phyloP scores from a whole-genome alignment of 1,140 invertebrate genomes.

The Plodia interpunctella region DNA sequence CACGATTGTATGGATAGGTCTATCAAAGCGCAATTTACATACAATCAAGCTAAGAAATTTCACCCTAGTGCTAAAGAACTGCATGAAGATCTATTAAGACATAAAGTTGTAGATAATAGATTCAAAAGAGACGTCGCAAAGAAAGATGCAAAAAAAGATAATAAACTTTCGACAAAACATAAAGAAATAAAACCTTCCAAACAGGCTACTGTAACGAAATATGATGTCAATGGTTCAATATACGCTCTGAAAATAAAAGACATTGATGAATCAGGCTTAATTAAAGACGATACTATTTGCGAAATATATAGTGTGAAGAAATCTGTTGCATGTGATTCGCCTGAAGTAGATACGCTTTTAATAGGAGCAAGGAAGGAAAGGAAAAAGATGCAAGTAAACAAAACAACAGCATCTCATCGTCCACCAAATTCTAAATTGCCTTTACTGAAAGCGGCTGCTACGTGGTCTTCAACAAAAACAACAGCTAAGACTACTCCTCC shows the following conservation, averaged over 20 bases:
- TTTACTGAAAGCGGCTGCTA: not conserved
- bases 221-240: conserved; percentile 40
- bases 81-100: conserved; percentile 24
- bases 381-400: conserved; percentile 20
- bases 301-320: conserved; percentile 48
- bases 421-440: no score
- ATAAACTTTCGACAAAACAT: conserved; percentile 27
- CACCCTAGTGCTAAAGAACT: conserved; percentile 27
- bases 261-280: conserved; percentile 20
- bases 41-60: no score
- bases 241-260: conserved; percentile 57
- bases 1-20: conserved; percentile 45
- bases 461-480: not conserved
- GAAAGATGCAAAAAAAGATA: conserved; percentile 18
- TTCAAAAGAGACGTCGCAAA: conserved; percentile 10
- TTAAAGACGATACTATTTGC: conserved; percentile 31
- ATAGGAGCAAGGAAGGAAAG: conserved; percentile 31
- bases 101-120: conserved; percentile 6
- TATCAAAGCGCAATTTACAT: conserved; percentile 33
- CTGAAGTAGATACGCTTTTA: conserved; percentile 39
- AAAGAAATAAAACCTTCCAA: conserved; percentile 34
- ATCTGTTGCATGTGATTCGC: conserved; percentile 39
- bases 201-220: conserved; percentile 44
- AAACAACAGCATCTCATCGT: no score
- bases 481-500: not conserved